phyloP scores from a whole-genome alignment of 2,113 vertebrate genomes.

The Sander lucioperca region DNA sequence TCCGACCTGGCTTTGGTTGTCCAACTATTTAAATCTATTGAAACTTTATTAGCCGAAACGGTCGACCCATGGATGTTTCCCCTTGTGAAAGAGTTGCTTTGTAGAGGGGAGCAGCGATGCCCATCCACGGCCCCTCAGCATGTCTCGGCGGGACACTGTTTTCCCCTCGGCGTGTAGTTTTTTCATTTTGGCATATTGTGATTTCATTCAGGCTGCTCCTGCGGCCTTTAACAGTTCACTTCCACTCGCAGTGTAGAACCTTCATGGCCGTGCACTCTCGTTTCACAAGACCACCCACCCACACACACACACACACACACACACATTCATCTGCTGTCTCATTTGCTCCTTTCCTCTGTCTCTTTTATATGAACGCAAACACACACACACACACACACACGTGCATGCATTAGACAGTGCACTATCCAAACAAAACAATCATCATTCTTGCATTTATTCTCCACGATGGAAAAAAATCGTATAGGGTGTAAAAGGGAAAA shows the following conservation, averaged over 20 bases:
- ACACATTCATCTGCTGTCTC: constrained; percentile 88
- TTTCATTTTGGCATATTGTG: constrained; percentile 88
- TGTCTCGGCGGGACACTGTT: constrained; percentile 59
- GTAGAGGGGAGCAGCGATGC: constrained; percentile 70
- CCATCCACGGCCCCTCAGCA: constrained; percentile 69
- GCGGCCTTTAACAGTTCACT: constrained; percentile 95
- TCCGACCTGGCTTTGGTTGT: constrained; percentile 46
- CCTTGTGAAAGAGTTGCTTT: constrained; percentile 85
- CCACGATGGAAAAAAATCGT: constrained; percentile 39
- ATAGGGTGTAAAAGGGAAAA: constrained; percentile 1
- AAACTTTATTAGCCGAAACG: constrained; percentile 75
- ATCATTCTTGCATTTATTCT: constrained; percentile 31
- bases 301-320: constrained; percentile 75
- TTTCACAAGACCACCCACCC: constrained; percentile 86
- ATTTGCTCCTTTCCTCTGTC: constrained; percentile 86
- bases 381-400: constrained; percentile 46
- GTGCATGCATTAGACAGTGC: constrained; percentile 28
- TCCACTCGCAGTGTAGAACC: constrained; percentile 91
- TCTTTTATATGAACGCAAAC: constrained; percentile 84
- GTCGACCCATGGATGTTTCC: constrained; percentile 69
- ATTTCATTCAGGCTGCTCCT: constrained; percentile 94
- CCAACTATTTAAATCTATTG: constrained; percentile 89
- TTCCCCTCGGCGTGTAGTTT: constrained; percentile 38
- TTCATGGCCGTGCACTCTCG: constrained; percentile 81
- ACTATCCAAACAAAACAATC: constrained; percentile 59